phyloP scores from a whole-genome alignment of 2,797 vertebrate genomes.

The Karalla daura region DNA sequence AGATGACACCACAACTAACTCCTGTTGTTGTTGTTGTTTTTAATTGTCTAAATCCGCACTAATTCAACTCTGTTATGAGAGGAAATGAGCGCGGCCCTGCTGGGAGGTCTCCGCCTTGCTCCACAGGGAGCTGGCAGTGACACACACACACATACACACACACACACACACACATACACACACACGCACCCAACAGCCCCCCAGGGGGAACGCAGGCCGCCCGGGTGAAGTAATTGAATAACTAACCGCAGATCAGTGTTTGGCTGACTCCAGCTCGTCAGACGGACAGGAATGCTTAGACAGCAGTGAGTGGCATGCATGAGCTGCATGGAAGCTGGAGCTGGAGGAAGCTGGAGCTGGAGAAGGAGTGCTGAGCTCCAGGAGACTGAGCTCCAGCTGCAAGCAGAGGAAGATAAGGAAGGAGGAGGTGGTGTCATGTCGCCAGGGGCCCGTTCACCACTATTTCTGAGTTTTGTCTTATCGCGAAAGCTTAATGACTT shows the following conservation, averaged over 20 bases:
- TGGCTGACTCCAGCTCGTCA: slow-evolving; percentile 73
- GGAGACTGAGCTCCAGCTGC: slow-evolving; percentile 3
- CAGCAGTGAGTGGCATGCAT: slow-evolving; percentile 36
- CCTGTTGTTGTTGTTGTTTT: slow-evolving; percentile 68
- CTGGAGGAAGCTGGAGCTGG: slow-evolving; percentile 30
- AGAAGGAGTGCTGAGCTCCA: slow-evolving; percentile 7
- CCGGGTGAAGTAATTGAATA: slow-evolving; percentile 72
- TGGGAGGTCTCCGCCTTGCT: slow-evolving; percentile 11
- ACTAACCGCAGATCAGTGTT: slow-evolving; percentile 70
- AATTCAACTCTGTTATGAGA: slow-evolving; percentile 68
- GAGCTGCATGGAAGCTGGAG: slow-evolving; percentile 14
- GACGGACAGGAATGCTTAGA: slow-evolving; percentile 66
- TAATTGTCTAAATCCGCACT: slow-evolving; percentile 75
- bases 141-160: slow-evolving; percentile 8
- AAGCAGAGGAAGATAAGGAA: slow-evolving; percentile 15
- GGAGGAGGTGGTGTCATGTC: slow-evolving; percentile 36
- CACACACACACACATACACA: no score
- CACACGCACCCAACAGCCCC: slow-evolving; percentile 47
- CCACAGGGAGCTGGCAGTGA: slow-evolving; percentile 20
- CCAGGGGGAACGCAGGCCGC: slow-evolving; percentile 51
- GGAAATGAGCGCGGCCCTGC: slow-evolving; percentile 58
- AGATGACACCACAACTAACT: slow-evolving; percentile 61
- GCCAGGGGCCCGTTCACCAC: slow-evolving; percentile 40
- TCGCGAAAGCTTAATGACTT: slow-evolving; percentile 67
- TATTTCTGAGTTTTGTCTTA: slow-evolving; percentile 53